Evolutionary conservation across 2,888 invertebrate genomes (phyloP), one percentile per base, ranked within the genome.

Genomic region (Phania funesta): DNA sequence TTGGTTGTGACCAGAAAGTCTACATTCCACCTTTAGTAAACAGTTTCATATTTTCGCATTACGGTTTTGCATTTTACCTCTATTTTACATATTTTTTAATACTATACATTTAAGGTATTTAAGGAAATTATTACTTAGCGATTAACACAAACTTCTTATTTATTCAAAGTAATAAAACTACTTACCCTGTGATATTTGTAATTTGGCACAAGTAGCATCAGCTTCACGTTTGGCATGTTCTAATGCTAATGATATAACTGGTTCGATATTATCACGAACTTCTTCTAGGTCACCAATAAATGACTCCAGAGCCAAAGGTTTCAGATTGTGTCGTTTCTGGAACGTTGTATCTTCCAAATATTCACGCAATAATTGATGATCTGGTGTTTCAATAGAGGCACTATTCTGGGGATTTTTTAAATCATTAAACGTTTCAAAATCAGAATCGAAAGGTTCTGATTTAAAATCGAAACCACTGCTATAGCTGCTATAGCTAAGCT

Each of bases 161-260:
- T 20, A 48, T n/a, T n/a, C n/a, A n/a, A n/a, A n/a, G 9, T 52
- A 26, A 0, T n/a, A 54, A 29, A 29, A 4, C 1, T 83, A 92
- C 94, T 94, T 91, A 97, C 97, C 97, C 92, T 95, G 95, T 90
- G 97, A 95, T 91, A 97, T 97, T 91, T 95, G 96, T 87, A 97
- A 93, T 86, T 95, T 94, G 68, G 94, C 94, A 91, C 97, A 97
- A 9, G 96, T 96, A 88, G 93, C 95, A 90, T 95, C 95, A 65
- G 97, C 96, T 89, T 97, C 97, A 88, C 95, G 94, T 87, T 95
- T 95, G 85, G 96, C 94, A 90, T 97, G 96, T 89, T 97, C 96
- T 86, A 97, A 95, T 29, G 97, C 97, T 91, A 97, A 92, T 81
- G 95, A 95, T 67, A 96, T 92, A 38, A 96, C 96, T 16, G 95